Base-by-base conservation (phyloP, 35 echinoderm and acorn worm species). In the Ophioderma brevispina region DNA sequence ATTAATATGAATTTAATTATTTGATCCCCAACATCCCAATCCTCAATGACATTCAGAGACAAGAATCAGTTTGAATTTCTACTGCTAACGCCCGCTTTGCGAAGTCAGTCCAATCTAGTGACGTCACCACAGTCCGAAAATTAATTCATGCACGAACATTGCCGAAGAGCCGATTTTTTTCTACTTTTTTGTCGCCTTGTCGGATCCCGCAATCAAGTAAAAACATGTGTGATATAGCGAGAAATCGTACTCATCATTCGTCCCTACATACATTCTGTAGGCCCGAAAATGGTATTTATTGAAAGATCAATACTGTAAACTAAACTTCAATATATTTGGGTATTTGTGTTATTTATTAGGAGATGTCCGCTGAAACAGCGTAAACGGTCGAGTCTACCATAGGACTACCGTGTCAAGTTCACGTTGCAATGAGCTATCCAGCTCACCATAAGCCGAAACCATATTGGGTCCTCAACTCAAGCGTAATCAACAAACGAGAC, bases 391-490 rank as follows among this genome's bases (percentile, higher is more conserved):
- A 81, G 89, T 90, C 89, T 90, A 40, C 35, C 78, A 81, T 31
- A 40, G 89, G 89, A 90, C 89, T 90, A 90, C 89, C 89, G 89
- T 90, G 55, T 39, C 50, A 89, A 49, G 80, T 84, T 63, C 59
- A 90, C 80, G 89, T 90, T 84, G 89, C 89, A 38, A 90, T 90
- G 89, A 90, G 89, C 89, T 84, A 84, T 90, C 17, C 80, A 75
- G 34, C 40, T 82, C 52, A 40, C 38, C 43, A 4, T 36, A 40
- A 75, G 79, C 37, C 59, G 79, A 90, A 90, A 90, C 83, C 46
- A 85, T 13, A 63, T 63, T 49, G 83, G 63, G 83, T 85, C 34
- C 83, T 64, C 83, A 36, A 31, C 76, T 30, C 39, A 39, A 85
- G 35, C 36, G 5, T 70, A n/a, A 70, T 25, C 59, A 70, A 70